phyloP scores from a whole-genome alignment of 2,113 vertebrate genomes.

The Bucco capensis region DNA sequence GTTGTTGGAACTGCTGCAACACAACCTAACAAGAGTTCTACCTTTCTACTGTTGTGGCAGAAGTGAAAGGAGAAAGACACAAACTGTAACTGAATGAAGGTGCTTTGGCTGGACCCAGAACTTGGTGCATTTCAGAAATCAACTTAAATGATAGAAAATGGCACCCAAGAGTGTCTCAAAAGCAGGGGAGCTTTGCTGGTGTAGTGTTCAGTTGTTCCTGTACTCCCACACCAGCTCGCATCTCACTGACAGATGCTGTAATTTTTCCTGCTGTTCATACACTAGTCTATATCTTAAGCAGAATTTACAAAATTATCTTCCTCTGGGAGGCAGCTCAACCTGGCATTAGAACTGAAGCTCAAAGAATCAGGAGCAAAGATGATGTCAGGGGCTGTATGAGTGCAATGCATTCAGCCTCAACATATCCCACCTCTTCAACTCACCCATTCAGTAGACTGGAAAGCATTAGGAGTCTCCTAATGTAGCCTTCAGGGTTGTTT shows the following conservation, averaged over 20 bases:
- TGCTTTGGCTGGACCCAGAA: background rate
- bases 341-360: background rate
- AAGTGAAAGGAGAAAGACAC: background rate
- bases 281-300: background rate
- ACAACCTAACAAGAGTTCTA: fast-evolving
- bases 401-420: background rate
- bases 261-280: background rate
- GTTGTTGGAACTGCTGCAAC: background rate
- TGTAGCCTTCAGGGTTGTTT: background rate
- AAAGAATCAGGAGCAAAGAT: background rate
- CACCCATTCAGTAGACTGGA: background rate
- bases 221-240: background rate
- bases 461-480: background rate
- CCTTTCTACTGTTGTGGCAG: background rate
- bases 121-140: background rate
- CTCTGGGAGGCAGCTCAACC: background rate
- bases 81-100: background rate
- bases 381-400: background rate
- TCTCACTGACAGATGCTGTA: background rate
- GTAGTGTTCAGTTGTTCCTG: background rate
- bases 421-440: background rate
- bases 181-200: background rate
- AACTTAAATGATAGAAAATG: background rate
- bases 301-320: background rate
- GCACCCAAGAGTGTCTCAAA: background rate